phyloP scores from a whole-genome alignment of 1,140 invertebrate genomes.

The Batillaria attramentaria region DNA sequence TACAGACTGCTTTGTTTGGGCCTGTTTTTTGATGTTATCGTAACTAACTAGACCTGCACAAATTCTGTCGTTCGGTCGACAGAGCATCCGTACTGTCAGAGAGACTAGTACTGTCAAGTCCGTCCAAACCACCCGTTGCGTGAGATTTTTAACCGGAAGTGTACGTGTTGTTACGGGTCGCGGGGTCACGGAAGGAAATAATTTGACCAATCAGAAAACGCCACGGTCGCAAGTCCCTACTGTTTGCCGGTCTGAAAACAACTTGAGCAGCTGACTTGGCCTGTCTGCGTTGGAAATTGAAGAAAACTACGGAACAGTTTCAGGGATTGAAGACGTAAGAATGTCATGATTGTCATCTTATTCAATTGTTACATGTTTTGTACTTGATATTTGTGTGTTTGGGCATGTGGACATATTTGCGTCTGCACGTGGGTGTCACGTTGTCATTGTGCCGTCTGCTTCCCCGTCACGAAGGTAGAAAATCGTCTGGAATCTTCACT shows the following conservation, averaged over 20 bases:
- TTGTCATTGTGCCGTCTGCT: too few relatives aligned
- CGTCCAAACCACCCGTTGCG: neutral
- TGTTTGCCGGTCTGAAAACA: conserved; percentile 29
- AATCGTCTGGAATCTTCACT: too few relatives aligned
- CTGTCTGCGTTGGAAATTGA: too few relatives aligned
- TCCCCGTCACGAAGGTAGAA: too few relatives aligned
- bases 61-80: too few relatives aligned
- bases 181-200: conserved; percentile 21
- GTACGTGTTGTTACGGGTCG: conserved; percentile 32
- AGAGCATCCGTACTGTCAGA: too few relatives aligned
- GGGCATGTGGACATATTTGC: neutral
- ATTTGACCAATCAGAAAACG: conserved; percentile 36
- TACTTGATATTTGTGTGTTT: neutral
- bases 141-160: conserved; percentile 30
- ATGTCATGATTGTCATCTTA: neutral
- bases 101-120: neutral
- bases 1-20: neutral
- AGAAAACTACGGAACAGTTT: too few relatives aligned
- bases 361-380: neutral
- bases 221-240: conserved; percentile 34
- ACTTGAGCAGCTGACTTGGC: neutral
- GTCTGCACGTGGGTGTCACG: conserved; percentile 24
- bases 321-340: neutral
- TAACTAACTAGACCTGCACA: too few relatives aligned
- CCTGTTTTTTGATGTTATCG: neutral